phyloP scores from a whole-genome alignment of 2,888 invertebrate species.

The Oligia latruncula region DNA sequence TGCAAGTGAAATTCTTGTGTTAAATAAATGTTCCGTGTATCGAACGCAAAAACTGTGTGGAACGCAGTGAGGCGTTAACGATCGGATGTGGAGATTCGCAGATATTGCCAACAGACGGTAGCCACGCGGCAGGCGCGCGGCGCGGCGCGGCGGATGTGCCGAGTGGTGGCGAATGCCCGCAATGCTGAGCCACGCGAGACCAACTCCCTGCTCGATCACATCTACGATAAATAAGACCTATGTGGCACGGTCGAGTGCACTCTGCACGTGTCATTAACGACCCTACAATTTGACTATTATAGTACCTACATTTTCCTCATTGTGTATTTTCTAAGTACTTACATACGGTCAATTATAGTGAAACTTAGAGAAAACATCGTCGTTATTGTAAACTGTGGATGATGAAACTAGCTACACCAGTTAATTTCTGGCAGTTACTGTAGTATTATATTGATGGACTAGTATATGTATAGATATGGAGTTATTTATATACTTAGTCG shows the following conservation, averaged over 20 bases:
- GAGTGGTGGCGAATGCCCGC: constrained; percentile 75
- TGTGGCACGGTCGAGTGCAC: constrained; percentile 42
- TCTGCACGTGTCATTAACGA: constrained; percentile 53
- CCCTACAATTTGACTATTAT: constrained; percentile 34
- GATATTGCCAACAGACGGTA: constrained; percentile 38
- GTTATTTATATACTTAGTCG: too few species aligned
- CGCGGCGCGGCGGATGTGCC: constrained; percentile 40
- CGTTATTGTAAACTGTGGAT: constrained; percentile 11
- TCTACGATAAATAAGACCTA: too few species aligned
- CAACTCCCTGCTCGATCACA: constrained; percentile 49
- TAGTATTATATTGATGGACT: too few species aligned
- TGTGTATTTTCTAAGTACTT: constrained; percentile 39
- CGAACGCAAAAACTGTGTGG: constrained; percentile 73
- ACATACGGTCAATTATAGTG: constrained; percentile 26
- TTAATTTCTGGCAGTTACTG: neutral
- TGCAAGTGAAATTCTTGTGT: constrained; percentile 70
- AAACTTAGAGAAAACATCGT: constrained; percentile 42
- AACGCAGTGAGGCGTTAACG: constrained; percentile 79
- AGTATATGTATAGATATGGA: too few species aligned
- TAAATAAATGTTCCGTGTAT: constrained; percentile 59
- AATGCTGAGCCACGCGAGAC: constrained; percentile 84
- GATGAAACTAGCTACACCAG: constrained; percentile 1
- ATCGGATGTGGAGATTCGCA: constrained; percentile 68
- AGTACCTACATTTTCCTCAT: constrained; percentile 32
- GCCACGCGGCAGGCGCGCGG: constrained; percentile 10